Evolutionary conservation across 2,797 vertebrate species (phyloP).

Genomic region (Microctenopoma steveboyesi): DNA sequence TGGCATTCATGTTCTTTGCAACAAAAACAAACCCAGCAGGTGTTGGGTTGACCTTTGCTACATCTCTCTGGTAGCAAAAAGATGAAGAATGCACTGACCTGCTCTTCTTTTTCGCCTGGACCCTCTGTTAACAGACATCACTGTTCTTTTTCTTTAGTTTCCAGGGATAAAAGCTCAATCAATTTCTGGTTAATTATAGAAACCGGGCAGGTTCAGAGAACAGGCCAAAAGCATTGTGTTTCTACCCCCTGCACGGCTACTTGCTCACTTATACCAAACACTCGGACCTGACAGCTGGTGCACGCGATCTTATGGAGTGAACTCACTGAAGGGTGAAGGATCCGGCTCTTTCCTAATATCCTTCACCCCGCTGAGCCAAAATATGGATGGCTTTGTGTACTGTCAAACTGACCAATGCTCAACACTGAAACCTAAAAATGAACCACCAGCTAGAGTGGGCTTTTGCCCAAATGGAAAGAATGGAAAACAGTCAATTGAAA

Average conservation of each 20-base stretch:
- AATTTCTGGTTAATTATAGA: slow-evolving; percentile 39
- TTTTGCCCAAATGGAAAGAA: slow-evolving; percentile 26
- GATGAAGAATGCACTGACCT: slow-evolving; percentile 58
- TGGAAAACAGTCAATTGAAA: slow-evolving; percentile 11
- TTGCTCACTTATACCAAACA: slow-evolving; percentile 30
- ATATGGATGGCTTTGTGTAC: slow-evolving; percentile 22
- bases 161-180: slow-evolving; percentile 1
- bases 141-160: slow-evolving; percentile 26
- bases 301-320: slow-evolving; percentile 37
- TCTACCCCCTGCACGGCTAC: slow-evolving; percentile 17
- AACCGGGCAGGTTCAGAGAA: slow-evolving; percentile 10
- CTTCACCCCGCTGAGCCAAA: slow-evolving; percentile 16
- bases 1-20: slow-evolving; percentile 68
- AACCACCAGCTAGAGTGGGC: slow-evolving; percentile 9
- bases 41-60: slow-evolving; percentile 68
- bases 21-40: slow-evolving; percentile 73
- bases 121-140: slow-evolving; percentile 47
- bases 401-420: slow-evolving; percentile 30
- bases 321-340: slow-evolving; percentile 40
- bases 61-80: slow-evolving; percentile 51
- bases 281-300: slow-evolving; percentile 37
- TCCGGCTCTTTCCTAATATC: slow-evolving; percentile 50
- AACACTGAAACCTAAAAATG: slow-evolving; percentile 20
- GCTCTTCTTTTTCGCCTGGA: slow-evolving; percentile 30
- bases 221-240: slow-evolving; percentile 17